Evolutionary conservation across 2,797 vertebrate genomes (phyloP), one percentile per base, ranked within the genome.

Genomic region (Neopelma chrysocephalum): DNA sequence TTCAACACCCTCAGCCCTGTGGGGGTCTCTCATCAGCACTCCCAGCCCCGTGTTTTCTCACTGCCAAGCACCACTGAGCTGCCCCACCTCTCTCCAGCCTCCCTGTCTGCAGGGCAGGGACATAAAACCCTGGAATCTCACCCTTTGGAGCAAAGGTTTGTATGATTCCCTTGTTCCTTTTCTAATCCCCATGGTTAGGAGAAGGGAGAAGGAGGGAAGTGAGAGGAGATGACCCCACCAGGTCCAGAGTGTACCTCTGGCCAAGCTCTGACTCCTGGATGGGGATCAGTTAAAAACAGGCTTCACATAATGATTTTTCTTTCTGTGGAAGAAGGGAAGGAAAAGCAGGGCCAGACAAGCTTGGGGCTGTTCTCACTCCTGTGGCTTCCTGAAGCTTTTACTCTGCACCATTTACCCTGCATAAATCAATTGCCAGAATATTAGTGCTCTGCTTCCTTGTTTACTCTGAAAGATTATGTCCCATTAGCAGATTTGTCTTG

Each of bases 401-500:
- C 93, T 87, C 93, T 95, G 92, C 93, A 75, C 81, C 93, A 96
- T 93, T 96, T 96, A 96, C 91, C 73, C 93, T 20, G 94, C 88
- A 80, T 20, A 89, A 95, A 96, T 97, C 96, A 96, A 96, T 95
- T 88, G 93, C 81, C 82, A 91, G 91, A 93, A 89, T 88, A 96
- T 91, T 94, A 93, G 91, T 14, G 86, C 83, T 95, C 85, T 65
- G 76, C 94, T 96, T 78, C 93, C 91, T 83, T 95, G 93, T 96
- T 97, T 97, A 87, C 94, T 61, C 82, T 29, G 82, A 40, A 94
- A 95, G 93, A 96, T 97, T 96, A 97, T 1, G 43, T 90, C 89
- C 96, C 92, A 96, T 96, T 96, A 95, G 94, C 87, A 95, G 91
- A 96, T 96, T 97, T 94, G 92, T 91, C 94, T 95, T 94, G 92